Evolutionary conservation across 2,797 vertebrate species (phyloP), one percentile per base, ranked within the genome.

Genomic region (Pelodytes ibericus): DNA sequence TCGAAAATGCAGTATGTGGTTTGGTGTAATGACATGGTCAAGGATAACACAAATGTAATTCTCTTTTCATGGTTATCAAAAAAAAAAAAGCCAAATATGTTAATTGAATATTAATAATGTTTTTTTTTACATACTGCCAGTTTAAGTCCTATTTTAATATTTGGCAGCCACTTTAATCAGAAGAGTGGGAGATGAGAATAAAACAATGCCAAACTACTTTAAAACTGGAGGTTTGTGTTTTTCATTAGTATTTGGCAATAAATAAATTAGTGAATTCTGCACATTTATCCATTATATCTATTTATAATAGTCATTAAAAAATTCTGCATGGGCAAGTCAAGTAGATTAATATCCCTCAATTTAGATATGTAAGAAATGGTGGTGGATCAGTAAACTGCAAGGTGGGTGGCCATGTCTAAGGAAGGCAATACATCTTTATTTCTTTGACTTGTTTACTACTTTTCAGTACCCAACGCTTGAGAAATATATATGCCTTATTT

Each of bases 241-340:
- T 76, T 24, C 25, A 76, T 76, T 76, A 76, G 47, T 13, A 22
- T 69, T 76, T 76, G 74, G 74, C 66, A 71, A 63, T 49, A 29
- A 27, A 59, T 10, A 70, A 2, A 44, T 29, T 16, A 27, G 26
- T 4, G 57, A 62, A 18, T 26, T 73, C 13, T 57, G 33, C 33
- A 59, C 16, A 25, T 47, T 47, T 13, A 66, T 7, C 39, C 29
- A 58, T 65, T 30, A 70, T 27, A 27, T 9, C 9, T 11, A 39
- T 41, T 58, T 58, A n/a, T 56, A 58, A 11, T 58, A 58, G 56
- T 58, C 51, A 56, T 24, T 56, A 6, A 56, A 25, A 13, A 39
- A 39, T 39, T 39, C 7, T 13, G 15, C 7, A 8, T 39, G 36
- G 36, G 7, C 15, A 7, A 2, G 36, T 39, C 36, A 39, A 39